These are phyloP conservation scores for Chelonoidis abingdonii DNA, from an alignment of 2,113 vertebrate species.

Conservation along the genomic window DNA sequence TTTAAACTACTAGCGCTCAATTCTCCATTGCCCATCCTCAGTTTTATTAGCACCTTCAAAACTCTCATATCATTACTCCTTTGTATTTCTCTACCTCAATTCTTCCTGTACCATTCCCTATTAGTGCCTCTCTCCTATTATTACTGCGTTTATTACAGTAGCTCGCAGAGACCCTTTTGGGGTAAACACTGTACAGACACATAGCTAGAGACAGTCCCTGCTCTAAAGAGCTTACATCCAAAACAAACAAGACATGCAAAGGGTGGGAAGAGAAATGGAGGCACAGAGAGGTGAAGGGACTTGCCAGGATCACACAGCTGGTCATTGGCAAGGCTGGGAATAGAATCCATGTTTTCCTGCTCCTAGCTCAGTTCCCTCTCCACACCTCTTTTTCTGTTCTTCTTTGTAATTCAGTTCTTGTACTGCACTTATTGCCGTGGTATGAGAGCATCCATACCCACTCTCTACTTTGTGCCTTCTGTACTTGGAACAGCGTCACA, in stretches of 20 bases:
- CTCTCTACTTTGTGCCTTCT: neutral
- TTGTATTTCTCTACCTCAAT: neutral
- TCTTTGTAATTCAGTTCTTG: neutral
- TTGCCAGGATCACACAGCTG: neutral
- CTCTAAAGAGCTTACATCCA: neutral
- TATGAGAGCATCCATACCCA: neutral
- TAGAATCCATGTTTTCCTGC: neutral
- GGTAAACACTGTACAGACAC: neutral
- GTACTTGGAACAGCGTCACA: neutral
- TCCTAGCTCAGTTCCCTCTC: neutral
- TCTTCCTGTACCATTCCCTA: neutral
- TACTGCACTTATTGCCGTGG: neutral
- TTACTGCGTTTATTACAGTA: neutral
- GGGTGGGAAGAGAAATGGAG: neutral
- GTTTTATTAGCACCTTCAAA: neutral
- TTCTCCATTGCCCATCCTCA: neutral
- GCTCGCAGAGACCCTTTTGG: neutral
- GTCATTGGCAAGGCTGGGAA: neutral
- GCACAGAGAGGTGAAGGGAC: neutral
- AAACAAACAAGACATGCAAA: neutral
- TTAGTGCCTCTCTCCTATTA: neutral
- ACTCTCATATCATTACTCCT: accelerated
- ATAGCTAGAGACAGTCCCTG: neutral
- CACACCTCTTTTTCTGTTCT: neutral
- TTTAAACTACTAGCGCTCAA: neutral